A percentile compares a stretch with the other conserved stretches of the same genome.
These are phyloP conservation scores for Perca flavescens DNA, from an alignment of 2,113 vertebrate species.

Conservation along the genomic window DNA sequence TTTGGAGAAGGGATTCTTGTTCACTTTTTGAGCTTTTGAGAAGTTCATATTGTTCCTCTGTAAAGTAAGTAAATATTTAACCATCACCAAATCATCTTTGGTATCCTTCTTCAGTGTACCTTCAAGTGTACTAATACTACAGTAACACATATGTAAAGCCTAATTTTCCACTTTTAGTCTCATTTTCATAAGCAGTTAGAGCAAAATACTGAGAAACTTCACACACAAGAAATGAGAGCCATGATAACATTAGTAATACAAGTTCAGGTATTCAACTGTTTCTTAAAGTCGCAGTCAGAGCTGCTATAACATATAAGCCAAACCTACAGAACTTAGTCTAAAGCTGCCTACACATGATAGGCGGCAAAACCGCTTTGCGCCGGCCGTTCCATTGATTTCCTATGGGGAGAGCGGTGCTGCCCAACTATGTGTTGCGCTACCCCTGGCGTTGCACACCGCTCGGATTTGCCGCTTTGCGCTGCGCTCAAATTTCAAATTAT, in stretches of 20 bases:
- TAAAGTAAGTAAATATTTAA: constrained; percentile 49
- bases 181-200: not conserved
- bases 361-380: no score
- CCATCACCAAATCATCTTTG: not conserved
- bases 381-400: no score
- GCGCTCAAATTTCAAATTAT: no score
- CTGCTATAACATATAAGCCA: not conserved
- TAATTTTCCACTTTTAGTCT: not conserved
- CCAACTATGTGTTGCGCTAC: no score
- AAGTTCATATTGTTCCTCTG: constrained; percentile 84
- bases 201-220: not conserved
- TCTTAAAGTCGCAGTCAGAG: not conserved
- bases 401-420: no score
- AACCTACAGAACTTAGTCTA: not conserved
- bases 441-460: no score
- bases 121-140: not conserved
- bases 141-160: not conserved
- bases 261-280: not conserved
- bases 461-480: no score
- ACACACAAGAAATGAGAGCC: not conserved
- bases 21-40: constrained; percentile 83
- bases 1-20: constrained; percentile 81
- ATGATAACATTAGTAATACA: not conserved
- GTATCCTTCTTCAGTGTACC: not conserved
- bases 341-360: no score